Percentiles rank a stretch among this genome's conserved stretches.
phyloP scores from a whole-genome alignment of 2,888 invertebrate species.

The Gerris lacustris region DNA sequence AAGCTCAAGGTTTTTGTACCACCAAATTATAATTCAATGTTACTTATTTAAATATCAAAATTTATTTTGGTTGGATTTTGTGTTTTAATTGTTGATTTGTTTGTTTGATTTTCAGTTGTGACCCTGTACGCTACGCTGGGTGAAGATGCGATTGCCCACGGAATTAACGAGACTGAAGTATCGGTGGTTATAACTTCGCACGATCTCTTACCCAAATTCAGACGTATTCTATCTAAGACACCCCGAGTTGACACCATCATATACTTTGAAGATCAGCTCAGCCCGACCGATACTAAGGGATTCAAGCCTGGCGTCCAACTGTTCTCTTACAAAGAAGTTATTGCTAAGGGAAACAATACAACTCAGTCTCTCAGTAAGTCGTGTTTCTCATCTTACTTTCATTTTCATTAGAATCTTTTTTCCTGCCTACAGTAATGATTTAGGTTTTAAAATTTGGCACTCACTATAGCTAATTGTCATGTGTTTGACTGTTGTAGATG shows the following conservation, averaged over 20 bases:
- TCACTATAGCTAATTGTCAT: too few relatives aligned
- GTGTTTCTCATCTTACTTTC: too few relatives aligned
- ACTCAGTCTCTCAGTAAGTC: not conserved
- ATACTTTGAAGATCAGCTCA: conserved; percentile 79
- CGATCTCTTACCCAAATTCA: conserved; percentile 83
- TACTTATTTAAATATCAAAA: too few relatives aligned
- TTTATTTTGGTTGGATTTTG: not conserved
- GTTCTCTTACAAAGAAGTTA: conserved; percentile 59
- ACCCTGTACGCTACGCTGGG: conserved; percentile 95
- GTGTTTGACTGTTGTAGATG: conserved; percentile 38
- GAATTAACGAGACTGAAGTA: conserved; percentile 93
- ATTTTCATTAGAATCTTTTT: not conserved
- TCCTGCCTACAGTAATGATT: too few relatives aligned
- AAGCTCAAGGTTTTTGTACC: too few relatives aligned
- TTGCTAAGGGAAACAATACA: conserved; percentile 42
- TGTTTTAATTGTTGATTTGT: conserved; percentile 6
- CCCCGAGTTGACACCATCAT: conserved; percentile 66
- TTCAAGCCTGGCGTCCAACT: conserved; percentile 62
- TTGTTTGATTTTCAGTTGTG: conserved; percentile 51
- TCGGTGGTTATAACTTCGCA: conserved; percentile 84
- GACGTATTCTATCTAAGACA: conserved; percentile 56
- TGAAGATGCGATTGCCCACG: conserved; percentile 91
- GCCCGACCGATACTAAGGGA: conserved; percentile 53
- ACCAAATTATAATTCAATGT: too few relatives aligned
- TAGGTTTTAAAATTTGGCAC: too few relatives aligned